Base-by-base conservation (phyloP, 1,140 invertebrate genomes). In the Psix sp. region DNA sequence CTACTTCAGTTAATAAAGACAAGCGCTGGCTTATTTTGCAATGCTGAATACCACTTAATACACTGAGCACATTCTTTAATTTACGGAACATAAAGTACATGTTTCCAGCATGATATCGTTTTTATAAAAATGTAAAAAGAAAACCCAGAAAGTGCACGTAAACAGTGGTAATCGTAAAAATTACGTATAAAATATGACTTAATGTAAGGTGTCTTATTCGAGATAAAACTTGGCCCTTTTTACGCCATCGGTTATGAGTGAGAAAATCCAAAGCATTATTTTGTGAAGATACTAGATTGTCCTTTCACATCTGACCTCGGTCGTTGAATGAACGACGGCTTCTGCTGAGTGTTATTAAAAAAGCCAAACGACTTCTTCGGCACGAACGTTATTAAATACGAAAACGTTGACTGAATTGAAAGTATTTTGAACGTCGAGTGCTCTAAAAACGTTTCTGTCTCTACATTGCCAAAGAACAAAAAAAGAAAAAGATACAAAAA, bases 301-400 rank as follows among this genome's bases (percentile, higher is more conserved):
- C 60, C 65, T 75, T 75, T 75, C 60, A 75, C 73, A 75, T 70
- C 60, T 75, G 60, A 71, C 48, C 66, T 62, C 48, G 49, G 43
- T 42, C 43, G 71, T 71, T 56, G 66, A 66, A 43, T 66, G 54
- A 75, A 62, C 66, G 51, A 60, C 73, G 59, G 60, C 60, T 75
- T 59, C 59, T 70, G 60, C 31, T 70, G 65, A 75, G 73, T 75
- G 73, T 74, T 74, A 74, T 74, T 74, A 74, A 68, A 74, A 74
- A 74, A 51, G 45, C 65, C 65, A 65, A 74, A 74, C 72, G 65
- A 68, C 72, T 59, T 59, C 65, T 74, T 74, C 65, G 63, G 65
- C 72, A 51, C 72, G 35, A 65, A 65, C 63, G 63, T 74, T 74
- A 74, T 74, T 74, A 74, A 68, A 74, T 74, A 63, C 72, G 62